Evolutionary conservation across 2,113 vertebrate species (phyloP), one percentile per base, ranked within the genome.

Genomic region (Pogona vitticeps): DNA sequence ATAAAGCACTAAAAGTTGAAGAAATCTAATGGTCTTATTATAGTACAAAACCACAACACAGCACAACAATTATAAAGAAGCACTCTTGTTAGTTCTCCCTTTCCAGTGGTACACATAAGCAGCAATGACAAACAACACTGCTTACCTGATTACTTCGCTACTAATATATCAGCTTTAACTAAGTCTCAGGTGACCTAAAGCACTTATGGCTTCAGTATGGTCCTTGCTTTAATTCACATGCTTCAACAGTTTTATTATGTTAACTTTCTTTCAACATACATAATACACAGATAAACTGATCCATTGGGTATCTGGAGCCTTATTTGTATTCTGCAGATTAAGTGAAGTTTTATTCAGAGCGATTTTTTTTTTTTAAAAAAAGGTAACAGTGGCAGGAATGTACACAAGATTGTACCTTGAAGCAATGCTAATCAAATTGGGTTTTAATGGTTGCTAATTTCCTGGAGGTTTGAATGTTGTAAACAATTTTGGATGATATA

Each of bases 231-330:
- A 90, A 88, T n/a, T 91, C 86, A 3, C 73, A 87, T 82, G 87
- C 86, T 92, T 92, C 91, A 88, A 81, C 80, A 88, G 82, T 92
- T 94, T 93, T 89, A 91, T 95, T 92, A 91, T 84, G 58, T 90
- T 93, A 85, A 33, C 0, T 92, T 82, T 90, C 14, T 92, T 86
- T 83, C 42, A 83, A 82, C 42, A 84, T 77, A 15, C 42, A 63
- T 91, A 95, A 94, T 91, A 46, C 40, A 91, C 52, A 93, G 63
- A 92, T 88, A 93, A 94, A 93, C 84, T 87, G 82, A 90, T 93
- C 78, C 88, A 89, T 4, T 72, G 67, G 81, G 76, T 65, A 33
- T 0, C 21, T 91, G 40, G 70, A 68, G 88, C 90, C 58, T 79
- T 83, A 90, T 92, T 82, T 86, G 0, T 91, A 76, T 89, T 94